Conservation (phyloP, 2,113 vertebrate species). For the Platysteira castanea region DNA sequence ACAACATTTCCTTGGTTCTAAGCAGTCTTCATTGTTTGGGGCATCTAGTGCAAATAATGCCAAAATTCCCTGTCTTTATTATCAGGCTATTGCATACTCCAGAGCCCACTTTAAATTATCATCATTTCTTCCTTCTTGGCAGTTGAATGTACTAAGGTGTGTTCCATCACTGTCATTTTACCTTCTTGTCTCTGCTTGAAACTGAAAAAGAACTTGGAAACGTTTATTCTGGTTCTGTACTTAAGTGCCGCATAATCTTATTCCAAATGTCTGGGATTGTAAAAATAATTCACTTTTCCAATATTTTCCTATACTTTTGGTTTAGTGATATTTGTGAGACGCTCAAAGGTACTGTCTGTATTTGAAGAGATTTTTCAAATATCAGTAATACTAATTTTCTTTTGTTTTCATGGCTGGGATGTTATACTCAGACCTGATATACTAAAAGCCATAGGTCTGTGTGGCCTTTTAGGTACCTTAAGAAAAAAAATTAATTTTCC, state of each 20-base stretch:
- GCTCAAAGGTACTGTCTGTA: background rate
- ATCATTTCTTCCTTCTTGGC: background rate
- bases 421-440: background rate
- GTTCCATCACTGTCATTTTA: background rate
- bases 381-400: background rate
- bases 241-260: background rate
- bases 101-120: background rate
- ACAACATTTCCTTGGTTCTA: background rate
- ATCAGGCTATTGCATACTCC: background rate
- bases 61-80: background rate
- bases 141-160: background rate
- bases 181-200: background rate
- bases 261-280: background rate
- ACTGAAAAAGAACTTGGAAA: background rate
- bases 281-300: background rate
- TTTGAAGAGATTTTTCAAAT: background rate
- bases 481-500: background rate
- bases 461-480: background rate
- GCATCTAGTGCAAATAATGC: background rate
- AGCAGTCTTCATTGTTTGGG: background rate
- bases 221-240: background rate
- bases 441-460: background rate
- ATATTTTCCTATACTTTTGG: background rate
- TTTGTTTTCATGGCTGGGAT: background rate
- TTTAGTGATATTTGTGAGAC: background rate